Percentiles rank a stretch among this genome's conserved stretches.
Conservation (phyloP, 2,888 invertebrate species). For the Meghimatium bilineatum region DNA sequence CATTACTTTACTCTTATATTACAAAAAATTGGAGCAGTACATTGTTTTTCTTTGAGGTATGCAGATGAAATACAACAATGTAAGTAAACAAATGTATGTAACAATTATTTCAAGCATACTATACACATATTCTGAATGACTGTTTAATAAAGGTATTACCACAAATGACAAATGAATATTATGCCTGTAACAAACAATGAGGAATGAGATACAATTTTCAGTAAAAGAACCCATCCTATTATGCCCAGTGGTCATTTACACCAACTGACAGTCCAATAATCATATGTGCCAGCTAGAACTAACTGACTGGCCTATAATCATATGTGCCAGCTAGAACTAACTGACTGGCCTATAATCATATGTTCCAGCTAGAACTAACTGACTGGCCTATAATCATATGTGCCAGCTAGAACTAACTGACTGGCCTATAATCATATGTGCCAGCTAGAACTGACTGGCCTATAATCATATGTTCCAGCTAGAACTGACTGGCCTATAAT, state of each 20-base stretch:
- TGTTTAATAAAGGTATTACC: conserved; percentile 3
- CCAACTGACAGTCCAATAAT: too few species aligned
- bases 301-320: too few species aligned
- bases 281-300: too few species aligned
- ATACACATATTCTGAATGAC: not conserved
- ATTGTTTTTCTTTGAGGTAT: conserved; percentile 14
- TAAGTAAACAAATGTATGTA: not conserved
- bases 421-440: too few species aligned
- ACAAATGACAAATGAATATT: not conserved
- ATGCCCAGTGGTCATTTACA: not conserved
- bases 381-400: too few species aligned
- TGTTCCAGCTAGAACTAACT: too few species aligned
- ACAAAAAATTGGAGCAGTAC: not conserved
- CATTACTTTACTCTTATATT: not conserved
- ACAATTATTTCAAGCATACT: not conserved
- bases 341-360: too few species aligned
- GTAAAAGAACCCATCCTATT: not conserved
- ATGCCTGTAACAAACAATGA: not conserved
- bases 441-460: too few species aligned
- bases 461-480: too few species aligned
- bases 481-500: too few species aligned
- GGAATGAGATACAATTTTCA: not conserved
- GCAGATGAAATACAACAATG: not conserved
- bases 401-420: too few species aligned
- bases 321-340: too few species aligned